These are phyloP conservation scores for Lottia scabra DNA, from an alignment of 2,888 invertebrate species.

Conservation along the genomic window DNA sequence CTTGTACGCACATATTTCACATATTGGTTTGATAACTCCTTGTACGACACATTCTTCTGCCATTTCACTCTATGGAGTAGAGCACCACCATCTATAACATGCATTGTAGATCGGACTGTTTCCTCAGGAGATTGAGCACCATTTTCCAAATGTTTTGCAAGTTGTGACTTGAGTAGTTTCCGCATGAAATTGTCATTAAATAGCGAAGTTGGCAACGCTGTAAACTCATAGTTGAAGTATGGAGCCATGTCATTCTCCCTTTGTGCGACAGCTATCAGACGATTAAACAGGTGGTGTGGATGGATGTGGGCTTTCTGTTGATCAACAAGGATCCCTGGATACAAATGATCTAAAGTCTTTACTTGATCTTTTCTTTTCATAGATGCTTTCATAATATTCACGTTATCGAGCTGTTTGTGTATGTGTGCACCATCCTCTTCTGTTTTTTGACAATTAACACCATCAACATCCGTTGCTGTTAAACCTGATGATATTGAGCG, in stretches of 20 bases:
- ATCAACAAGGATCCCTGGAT: not conserved
- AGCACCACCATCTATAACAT: not conserved
- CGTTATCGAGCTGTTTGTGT: not conserved
- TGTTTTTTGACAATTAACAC: not conserved
- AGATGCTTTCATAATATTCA: not conserved
- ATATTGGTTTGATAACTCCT: not conserved
- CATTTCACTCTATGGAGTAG: not conserved
- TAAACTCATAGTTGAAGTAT: not conserved
- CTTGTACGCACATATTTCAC: not conserved
- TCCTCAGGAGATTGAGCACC: too few relatives aligned
- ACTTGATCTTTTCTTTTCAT: not conserved
- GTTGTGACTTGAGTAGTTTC: not conserved
- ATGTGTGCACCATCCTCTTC: not conserved
- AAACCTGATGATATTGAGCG: not conserved
- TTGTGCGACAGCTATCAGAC: too few relatives aligned
- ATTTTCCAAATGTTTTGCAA: too few relatives aligned
- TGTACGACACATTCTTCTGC: not conserved
- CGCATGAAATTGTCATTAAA: not conserved
- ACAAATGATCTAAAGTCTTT: too few relatives aligned
- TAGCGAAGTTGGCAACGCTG: not conserved
- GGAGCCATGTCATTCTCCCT: too few relatives aligned
- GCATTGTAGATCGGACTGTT: not conserved
- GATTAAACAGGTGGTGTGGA: too few relatives aligned
- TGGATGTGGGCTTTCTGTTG: not conserved
- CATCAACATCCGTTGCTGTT: not conserved